phyloP scores from a whole-genome alignment of 2,888 invertebrate genomes.

The Drosophila acutilabella region DNA sequence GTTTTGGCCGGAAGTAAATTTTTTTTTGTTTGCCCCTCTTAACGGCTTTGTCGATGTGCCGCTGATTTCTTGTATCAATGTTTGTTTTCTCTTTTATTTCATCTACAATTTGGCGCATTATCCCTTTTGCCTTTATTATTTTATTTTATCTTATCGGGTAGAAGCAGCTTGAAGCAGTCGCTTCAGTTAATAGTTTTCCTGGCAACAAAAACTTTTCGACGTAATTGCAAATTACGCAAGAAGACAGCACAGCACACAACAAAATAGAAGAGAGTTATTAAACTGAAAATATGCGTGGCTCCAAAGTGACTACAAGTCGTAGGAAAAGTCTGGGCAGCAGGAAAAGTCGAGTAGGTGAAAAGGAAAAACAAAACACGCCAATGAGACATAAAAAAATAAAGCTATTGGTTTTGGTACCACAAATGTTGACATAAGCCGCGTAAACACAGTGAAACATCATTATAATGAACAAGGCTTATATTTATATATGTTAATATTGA shows the following conservation, averaged over 20 bases:
- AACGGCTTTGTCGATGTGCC: conserved; percentile 8
- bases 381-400: conserved; percentile 57
- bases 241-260: conserved; percentile 7
- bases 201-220: conserved; percentile 41
- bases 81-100: conserved; percentile 33
- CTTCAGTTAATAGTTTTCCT: conserved; percentile 19
- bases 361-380: conserved; percentile 56
- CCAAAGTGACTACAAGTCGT: conserved; percentile 45
- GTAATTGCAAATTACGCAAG: conserved; percentile 74
- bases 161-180: conserved; percentile 44
- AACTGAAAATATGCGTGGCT: conserved; percentile 64
- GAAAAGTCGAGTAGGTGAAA: conserved; percentile 12
- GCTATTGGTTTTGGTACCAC: conserved; percentile 18
- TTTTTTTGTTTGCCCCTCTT: conserved; percentile 1
- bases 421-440: conserved; percentile 10
- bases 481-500: not conserved
- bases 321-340: not conserved
- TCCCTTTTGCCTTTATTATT: conserved; percentile 25
- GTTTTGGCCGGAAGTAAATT: conserved; percentile 27
- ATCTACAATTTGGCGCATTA: conserved; percentile 37
- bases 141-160: conserved; percentile 51
- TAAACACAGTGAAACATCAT: conserved; percentile 15
- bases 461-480: conserved; percentile 7
- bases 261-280: conserved; percentile 49
- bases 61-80: conserved; percentile 24